Evolutionary conservation across 1,140 invertebrate genomes (phyloP).

Genomic region (Mesaphorura yosii): DNA sequence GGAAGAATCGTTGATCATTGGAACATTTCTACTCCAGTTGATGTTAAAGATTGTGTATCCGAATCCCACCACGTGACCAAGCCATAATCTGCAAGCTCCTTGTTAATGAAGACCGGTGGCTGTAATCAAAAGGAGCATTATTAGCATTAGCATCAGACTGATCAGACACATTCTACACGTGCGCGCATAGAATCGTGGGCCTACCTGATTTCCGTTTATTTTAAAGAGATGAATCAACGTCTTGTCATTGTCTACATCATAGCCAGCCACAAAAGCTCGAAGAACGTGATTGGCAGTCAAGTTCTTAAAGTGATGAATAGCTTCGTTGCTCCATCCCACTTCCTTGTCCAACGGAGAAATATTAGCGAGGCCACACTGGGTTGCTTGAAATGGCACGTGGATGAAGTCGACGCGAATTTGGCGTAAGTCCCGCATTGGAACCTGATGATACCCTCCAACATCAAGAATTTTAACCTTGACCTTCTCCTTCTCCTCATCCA

Average conservation of each 20-base stretch:
- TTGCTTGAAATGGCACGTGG: conserved; percentile 86
- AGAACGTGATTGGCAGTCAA: conserved; percentile 64
- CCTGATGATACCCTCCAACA: conserved; percentile 77
- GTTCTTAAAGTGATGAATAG: conserved; percentile 58
- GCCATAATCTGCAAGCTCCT: conserved; percentile 15
- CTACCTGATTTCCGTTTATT: conserved; percentile 54
- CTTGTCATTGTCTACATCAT: conserved; percentile 54
- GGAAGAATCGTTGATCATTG: no score
- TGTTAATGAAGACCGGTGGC: conserved; percentile 22
- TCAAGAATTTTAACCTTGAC: conserved; percentile 75
- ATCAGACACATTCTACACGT: no score
- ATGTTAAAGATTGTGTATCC: no score
- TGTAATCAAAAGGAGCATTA: no score
- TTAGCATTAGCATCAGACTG: no score
- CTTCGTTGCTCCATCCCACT: conserved; percentile 56
- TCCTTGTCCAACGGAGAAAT: conserved; percentile 66
- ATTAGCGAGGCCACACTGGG: conserved; percentile 82
- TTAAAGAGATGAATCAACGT: conserved; percentile 68
- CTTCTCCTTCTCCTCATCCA: conserved; percentile 44
- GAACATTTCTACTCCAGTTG: no score
- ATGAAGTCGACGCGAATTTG: conserved; percentile 79
- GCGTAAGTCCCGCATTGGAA: conserved; percentile 25
- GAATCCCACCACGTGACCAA: conserved; percentile 13
- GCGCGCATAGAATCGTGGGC: no score
- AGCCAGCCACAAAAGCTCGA: conserved; percentile 74